Evolutionary conservation across 2,797 vertebrate species (phyloP).

Genomic region (Microctenopoma stevenorrisi): DNA sequence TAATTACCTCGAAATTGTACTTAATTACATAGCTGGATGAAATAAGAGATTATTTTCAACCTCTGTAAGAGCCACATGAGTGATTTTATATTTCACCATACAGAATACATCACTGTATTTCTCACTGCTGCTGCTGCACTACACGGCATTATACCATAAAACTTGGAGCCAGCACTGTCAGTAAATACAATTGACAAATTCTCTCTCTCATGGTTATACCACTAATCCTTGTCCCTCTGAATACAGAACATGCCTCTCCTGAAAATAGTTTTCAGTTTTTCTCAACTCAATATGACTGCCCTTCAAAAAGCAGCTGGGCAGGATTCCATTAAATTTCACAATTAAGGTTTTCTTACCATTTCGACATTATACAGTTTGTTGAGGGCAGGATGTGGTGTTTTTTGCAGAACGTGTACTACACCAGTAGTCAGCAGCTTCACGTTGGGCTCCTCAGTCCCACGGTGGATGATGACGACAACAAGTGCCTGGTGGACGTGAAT

Average conservation of each 20-base stretch:
- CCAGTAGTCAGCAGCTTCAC: slow-evolving; percentile 91
- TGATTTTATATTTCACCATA: slow-evolving; percentile 3
- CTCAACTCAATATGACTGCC: slow-evolving; percentile 34
- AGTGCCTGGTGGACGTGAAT: slow-evolving; percentile 98
- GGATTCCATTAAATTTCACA: slow-evolving; percentile 36
- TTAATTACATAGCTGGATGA: no score
- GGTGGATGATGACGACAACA: slow-evolving; percentile 95
- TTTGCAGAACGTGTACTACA: slow-evolving; percentile 98
- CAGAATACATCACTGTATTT: slow-evolving; percentile 4
- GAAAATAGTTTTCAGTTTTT: slow-evolving; percentile 50
- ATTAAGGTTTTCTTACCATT: slow-evolving; percentile 49
- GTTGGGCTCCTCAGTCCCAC: slow-evolving; percentile 95
- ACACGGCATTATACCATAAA: slow-evolving; percentile 4
- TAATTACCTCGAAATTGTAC: no score
- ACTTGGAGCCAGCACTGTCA: background rate
- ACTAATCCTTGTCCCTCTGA: slow-evolving; percentile 19
- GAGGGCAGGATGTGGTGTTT: slow-evolving; percentile 37
- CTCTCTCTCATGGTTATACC: slow-evolving; percentile 3
- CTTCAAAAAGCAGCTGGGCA: slow-evolving; percentile 45
- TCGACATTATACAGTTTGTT: background rate
- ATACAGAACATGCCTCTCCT: slow-evolving; percentile 41
- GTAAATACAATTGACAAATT: slow-evolving; percentile 10
- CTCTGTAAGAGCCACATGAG: background rate
- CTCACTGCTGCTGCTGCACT: background rate
- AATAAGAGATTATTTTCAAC: no score